Conservation (phyloP, 2,113 vertebrate genomes). For the Gymnocephalus cernua region DNA sequence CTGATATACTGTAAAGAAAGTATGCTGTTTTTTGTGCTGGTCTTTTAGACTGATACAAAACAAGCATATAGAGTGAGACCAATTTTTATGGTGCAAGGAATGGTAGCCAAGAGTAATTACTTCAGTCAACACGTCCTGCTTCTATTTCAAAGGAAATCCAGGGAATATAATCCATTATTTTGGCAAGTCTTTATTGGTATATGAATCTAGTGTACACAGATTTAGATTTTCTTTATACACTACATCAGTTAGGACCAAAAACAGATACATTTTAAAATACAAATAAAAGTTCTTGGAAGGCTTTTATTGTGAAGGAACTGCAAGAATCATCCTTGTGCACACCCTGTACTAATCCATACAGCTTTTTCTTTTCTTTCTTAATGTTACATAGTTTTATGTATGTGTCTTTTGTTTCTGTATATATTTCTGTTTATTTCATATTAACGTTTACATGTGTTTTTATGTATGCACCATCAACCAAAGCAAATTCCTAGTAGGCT, state of each 20-base stretch:
- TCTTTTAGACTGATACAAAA: slow-evolving; percentile 17
- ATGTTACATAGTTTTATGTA: no score
- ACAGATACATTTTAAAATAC: background rate
- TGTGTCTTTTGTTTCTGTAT: no score
- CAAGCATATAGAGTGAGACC: slow-evolving; percentile 12
- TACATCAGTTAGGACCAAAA: background rate
- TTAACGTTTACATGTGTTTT: no score
- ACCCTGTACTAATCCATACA: no score
- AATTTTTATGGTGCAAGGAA: slow-evolving; percentile 24
- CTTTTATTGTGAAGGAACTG: slow-evolving; percentile 1
- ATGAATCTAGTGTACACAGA: background rate
- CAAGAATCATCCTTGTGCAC: no score
- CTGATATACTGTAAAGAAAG: background rate
- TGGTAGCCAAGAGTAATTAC: background rate
- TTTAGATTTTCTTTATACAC: background rate
- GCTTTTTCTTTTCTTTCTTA: no score
- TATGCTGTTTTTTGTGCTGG: slow-evolving; percentile 1
- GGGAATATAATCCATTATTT: background rate
- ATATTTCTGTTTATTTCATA: no score
- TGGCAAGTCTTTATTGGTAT: background rate
- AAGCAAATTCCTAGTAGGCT: no score
- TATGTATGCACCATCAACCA: no score
- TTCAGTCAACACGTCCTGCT: slow-evolving; percentile 13
- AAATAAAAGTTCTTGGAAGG: background rate
- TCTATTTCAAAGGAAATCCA: slow-evolving; percentile 16